phyloP scores from a whole-genome alignment of 1,140 invertebrate species.

The Ceratosolen fusciceps region DNA sequence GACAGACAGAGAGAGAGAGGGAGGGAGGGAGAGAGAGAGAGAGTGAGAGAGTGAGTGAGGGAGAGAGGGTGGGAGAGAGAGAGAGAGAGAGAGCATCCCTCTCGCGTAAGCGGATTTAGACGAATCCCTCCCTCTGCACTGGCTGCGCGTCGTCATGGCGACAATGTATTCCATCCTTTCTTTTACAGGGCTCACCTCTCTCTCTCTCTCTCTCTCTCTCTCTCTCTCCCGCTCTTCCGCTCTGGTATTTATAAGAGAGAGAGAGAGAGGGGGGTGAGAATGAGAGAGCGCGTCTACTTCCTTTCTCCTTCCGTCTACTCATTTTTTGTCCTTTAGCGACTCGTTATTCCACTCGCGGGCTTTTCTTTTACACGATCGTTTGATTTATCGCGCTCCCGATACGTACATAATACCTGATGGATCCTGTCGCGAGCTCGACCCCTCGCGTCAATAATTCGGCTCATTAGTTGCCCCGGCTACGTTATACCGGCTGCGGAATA shows the following conservation, averaged over 20 bases:
- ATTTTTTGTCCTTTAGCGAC: no score
- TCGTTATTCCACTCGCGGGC: constrained; percentile 2
- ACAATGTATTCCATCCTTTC: constrained; percentile 53
- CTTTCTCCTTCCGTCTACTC: no score
- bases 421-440: no score
- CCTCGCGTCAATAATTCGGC: not conserved
- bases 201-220: no score
- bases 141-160: constrained; percentile 63
- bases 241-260: not conserved
- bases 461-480: not conserved
- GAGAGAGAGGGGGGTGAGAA: not conserved
- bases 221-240: no score
- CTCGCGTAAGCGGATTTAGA: constrained; percentile 61
- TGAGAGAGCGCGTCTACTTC: not conserved
- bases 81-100: constrained; percentile 1
- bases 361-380: constrained; percentile 46
- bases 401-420: not conserved
- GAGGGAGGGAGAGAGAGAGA: not conserved
- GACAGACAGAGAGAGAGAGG: not conserved
- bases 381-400: constrained; percentile 33
- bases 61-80: not conserved
- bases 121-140: constrained; percentile 43
- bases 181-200: no score
- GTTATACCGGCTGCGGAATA: no score
- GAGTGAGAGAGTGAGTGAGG: not conserved